Conservation (phyloP, 2,888 invertebrate species). For the Dynastes tityus region DNA sequence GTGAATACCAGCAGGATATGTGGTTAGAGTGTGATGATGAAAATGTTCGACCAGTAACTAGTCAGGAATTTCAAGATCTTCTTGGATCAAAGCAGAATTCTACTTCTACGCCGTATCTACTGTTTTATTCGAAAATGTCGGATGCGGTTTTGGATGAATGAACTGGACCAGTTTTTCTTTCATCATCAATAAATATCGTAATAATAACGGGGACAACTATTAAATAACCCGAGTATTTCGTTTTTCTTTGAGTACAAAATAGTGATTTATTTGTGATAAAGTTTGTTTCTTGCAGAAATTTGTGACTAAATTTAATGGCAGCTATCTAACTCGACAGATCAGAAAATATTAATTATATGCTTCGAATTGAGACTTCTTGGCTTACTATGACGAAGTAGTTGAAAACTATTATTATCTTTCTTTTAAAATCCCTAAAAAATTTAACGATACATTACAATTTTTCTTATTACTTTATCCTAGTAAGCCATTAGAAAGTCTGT, state of each 20-base stretch:
- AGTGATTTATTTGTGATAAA: constrained; percentile 54
- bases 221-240: constrained; percentile 34
- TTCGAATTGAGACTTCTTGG: neutral
- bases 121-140: constrained; percentile 79
- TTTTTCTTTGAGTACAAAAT: constrained; percentile 53
- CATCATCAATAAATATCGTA: neutral
- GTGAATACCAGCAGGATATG: constrained; percentile 66
- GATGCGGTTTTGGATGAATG: constrained; percentile 39
- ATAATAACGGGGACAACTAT: neutral
- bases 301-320: constrained; percentile 40
- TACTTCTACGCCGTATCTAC: constrained; percentile 88
- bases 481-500: too few relatives aligned
- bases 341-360: constrained; percentile 10
- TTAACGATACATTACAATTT: too few relatives aligned
- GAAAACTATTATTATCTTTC: too few relatives aligned
- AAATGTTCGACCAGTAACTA: constrained; percentile 84
- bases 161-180: constrained; percentile 19
- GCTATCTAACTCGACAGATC: constrained; percentile 13
- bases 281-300: constrained; percentile 37
- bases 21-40: constrained; percentile 95
- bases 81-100: constrained; percentile 83
- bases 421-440: too few relatives aligned
- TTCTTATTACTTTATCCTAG: too few relatives aligned
- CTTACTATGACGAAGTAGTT: too few relatives aligned
- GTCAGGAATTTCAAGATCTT: constrained; percentile 85